Evolutionary conservation across 2,888 invertebrate genomes (phyloP).

Genomic region (Heteromurus nitidus): DNA sequence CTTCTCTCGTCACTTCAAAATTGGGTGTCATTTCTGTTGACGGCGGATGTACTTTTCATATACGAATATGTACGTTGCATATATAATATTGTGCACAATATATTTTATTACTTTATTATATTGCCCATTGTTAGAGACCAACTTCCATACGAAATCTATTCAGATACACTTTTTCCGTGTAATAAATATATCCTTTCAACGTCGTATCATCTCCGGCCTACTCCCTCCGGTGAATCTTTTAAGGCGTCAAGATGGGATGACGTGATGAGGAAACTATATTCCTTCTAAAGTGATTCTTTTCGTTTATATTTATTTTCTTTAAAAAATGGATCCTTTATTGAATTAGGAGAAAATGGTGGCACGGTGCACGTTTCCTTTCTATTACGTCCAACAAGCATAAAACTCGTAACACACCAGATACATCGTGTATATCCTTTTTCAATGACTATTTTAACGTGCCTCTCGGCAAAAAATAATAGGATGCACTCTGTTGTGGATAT

Average conservation of each 20-base stretch:
- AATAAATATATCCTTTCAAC: not conserved
- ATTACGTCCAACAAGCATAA: not conserved
- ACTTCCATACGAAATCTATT: not conserved
- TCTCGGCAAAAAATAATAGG: not conserved
- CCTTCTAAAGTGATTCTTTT: not conserved
- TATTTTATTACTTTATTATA: not conserved
- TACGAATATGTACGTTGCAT: not conserved
- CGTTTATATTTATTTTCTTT: not conserved
- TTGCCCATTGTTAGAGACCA: too few species aligned
- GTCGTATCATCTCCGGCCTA: not conserved
- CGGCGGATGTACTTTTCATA: not conserved
- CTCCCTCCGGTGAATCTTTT: not conserved
- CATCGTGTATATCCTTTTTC: not conserved
- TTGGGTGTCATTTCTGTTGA: not conserved
- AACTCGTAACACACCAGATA: not conserved
- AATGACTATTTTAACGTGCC: not conserved
- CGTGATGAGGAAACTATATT: not conserved
- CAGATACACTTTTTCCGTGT: not conserved
- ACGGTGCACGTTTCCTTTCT: not conserved
- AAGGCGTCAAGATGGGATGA: not conserved
- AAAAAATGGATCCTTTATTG: not conserved
- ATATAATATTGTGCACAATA: not conserved
- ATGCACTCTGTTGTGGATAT: not conserved
- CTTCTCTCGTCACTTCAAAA: not conserved
- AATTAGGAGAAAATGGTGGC: not conserved